Evolutionary conservation across 1,140 invertebrate genomes (phyloP).

Genomic region (Drosophila lacteicornis): DNA sequence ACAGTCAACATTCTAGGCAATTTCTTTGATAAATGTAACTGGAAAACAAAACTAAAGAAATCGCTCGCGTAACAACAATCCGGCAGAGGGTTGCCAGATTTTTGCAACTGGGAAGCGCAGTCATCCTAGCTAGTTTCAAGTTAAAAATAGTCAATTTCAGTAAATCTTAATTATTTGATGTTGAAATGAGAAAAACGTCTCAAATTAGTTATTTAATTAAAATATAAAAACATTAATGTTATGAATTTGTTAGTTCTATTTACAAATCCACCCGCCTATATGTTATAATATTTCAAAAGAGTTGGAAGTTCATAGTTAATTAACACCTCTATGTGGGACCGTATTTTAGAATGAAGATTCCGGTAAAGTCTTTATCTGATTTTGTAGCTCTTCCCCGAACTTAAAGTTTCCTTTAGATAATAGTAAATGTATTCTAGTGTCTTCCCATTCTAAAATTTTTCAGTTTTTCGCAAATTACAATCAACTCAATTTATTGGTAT

Average conservation of each 20-base stretch:
- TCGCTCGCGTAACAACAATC: constrained; percentile 76
- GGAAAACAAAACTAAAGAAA: constrained; percentile 41
- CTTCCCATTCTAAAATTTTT: not conserved
- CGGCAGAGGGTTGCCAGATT: constrained; percentile 9
- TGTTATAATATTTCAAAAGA: not conserved
- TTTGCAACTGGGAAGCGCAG: not conserved
- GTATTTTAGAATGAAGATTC: not conserved
- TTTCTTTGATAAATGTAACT: constrained; percentile 55
- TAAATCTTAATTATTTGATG: not conserved
- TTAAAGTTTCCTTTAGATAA: not conserved
- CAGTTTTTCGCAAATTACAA: not conserved
- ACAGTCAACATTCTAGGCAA: constrained; percentile 51
- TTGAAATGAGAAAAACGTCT: not conserved
- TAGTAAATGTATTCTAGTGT: not conserved
- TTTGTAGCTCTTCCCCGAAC: not conserved
- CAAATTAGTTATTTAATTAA: no score
- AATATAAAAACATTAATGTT: no score
- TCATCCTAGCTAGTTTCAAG: not conserved
- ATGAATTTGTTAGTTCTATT: no score
- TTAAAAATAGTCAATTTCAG: not conserved
- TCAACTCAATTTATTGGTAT: not conserved
- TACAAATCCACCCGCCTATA: not conserved
- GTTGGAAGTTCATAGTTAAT: not conserved
- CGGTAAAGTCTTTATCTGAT: not conserved
- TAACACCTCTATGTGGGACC: not conserved